These are phyloP conservation scores for Catharus minimus DNA, from an alignment of 2,113 vertebrate genomes.

Conservation along the genomic window DNA sequence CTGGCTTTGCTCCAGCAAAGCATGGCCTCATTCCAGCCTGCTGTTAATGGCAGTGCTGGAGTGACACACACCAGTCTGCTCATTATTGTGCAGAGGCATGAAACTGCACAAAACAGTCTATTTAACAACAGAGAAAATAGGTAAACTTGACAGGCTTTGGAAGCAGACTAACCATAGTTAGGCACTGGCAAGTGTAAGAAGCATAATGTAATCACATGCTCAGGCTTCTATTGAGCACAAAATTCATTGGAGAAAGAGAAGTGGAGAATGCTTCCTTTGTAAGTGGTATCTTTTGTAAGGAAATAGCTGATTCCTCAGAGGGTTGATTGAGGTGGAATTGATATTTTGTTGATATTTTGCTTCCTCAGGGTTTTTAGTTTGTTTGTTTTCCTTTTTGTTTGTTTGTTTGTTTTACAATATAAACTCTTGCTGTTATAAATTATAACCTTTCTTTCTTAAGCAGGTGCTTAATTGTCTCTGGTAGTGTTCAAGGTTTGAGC, in stretches of 20 bases:
- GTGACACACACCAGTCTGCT: slow-evolving; percentile 26
- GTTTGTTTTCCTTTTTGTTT: not conserved
- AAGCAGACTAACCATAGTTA: slow-evolving; percentile 31
- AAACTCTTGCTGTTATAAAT: slow-evolving; percentile 12
- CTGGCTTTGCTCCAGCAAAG: slow-evolving; percentile 49
- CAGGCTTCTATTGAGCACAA: slow-evolving; percentile 28
- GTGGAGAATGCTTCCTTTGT: not conserved
- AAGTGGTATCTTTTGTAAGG: slow-evolving; percentile 29
- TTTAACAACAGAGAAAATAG: slow-evolving; percentile 41
- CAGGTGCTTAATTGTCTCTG: not conserved
- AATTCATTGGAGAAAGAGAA: slow-evolving; percentile 54
- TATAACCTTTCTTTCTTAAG: slow-evolving; percentile 13
- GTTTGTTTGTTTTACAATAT: not conserved
- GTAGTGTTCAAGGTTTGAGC: not conserved
- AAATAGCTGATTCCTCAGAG: slow-evolving; percentile 63
- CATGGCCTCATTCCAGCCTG: not conserved
- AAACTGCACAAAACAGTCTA: slow-evolving; percentile 1
- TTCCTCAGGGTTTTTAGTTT: not conserved
- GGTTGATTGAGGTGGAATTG: slow-evolving; percentile 47
- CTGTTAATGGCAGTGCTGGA: not conserved
- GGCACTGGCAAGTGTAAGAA: slow-evolving; percentile 35
- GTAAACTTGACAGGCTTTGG: slow-evolving; percentile 20
- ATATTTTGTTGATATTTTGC: slow-evolving; percentile 44
- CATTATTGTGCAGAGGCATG: not conserved
- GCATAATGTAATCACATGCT: slow-evolving; percentile 17